Evolutionary conservation across 2,797 vertebrate species (phyloP), one percentile per base, ranked within the genome.

Genomic region (Typhlichthys eigenmanni): DNA sequence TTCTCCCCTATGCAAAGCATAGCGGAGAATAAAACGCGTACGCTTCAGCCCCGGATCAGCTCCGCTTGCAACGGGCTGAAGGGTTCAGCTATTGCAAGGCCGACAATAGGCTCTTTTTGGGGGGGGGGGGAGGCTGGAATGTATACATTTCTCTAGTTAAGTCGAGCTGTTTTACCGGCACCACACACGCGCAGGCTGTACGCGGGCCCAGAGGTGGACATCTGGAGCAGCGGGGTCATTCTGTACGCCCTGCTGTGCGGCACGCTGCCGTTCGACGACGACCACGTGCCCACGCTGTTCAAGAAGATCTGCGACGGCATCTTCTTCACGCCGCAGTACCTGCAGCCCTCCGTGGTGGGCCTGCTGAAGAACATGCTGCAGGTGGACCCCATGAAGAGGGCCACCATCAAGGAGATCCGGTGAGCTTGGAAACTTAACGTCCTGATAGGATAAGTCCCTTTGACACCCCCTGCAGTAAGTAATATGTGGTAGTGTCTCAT

Each of bases 271-370:
- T 99, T 99, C 47, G 97, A 99, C 62, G 98, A 99, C 38, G 98
- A 99, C 88, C 97, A 99, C 0, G 98, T 99, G 93, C 97, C 98
- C 92, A 99, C 97, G 0, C 95, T 99, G 69, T 99, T 99, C 83
- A 99, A 99, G 92, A 99, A 99, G 93, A 98, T 99, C 90, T 98
- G 98, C 57, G 98, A 99, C 62, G 98, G 98, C 64, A 97, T 99
- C 73, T 99, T 99, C 89, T 98, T 98, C 88, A 98, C 96, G 0
- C 98, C 98, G 29, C 96, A 96, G 81, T 98, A 99, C 84, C 91
- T 99, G 81, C 97, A 99, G 85, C 92, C 95, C 0, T 88, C 95
- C 12, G 97, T 98, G 55, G 94, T 93, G 76, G 95, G 93, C 89
- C 95, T 99, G 80, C 83, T 99, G 56, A 98, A 98, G 58, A 96